These are phyloP conservation scores for Cheirogaleus major DNA, from an alignment of 2,797 vertebrate genomes.

Conservation along the genomic window DNA sequence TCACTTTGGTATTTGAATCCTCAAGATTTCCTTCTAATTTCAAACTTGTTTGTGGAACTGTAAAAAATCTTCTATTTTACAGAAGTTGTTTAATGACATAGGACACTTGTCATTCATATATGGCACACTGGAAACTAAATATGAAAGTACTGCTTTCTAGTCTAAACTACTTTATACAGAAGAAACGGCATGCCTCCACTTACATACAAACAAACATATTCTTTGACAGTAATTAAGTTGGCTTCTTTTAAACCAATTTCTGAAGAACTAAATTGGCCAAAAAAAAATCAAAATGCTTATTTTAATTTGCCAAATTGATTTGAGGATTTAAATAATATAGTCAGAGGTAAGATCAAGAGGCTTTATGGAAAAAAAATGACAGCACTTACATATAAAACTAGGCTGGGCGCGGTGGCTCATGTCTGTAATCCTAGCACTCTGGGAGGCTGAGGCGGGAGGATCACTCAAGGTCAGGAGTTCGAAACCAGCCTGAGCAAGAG, in stretches of 20 bases:
- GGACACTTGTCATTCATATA: not conserved
- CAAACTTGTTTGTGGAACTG: not conserved
- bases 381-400: not conserved
- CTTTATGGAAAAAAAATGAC: not conserved
- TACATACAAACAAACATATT: not conserved
- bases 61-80: not conserved
- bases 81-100: not conserved
- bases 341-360: not conserved
- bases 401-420: too few species aligned
- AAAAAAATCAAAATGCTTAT: not conserved
- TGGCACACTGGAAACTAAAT: not conserved
- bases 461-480: too few species aligned
- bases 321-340: not conserved
- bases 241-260: not conserved
- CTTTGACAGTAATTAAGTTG: not conserved
- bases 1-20: not conserved
- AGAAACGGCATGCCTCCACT: not conserved
- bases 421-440: too few species aligned
- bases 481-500: too few species aligned
- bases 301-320: not conserved
- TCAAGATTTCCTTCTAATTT: not conserved
- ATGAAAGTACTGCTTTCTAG: not conserved
- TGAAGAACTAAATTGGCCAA: not conserved
- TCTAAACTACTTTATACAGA: not conserved
- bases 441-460: too few species aligned